Percentiles rank a stretch among this genome's conserved stretches.
Conservation (phyloP, 1,140 invertebrate genomes). For the Melanaphis sacchari region DNA sequence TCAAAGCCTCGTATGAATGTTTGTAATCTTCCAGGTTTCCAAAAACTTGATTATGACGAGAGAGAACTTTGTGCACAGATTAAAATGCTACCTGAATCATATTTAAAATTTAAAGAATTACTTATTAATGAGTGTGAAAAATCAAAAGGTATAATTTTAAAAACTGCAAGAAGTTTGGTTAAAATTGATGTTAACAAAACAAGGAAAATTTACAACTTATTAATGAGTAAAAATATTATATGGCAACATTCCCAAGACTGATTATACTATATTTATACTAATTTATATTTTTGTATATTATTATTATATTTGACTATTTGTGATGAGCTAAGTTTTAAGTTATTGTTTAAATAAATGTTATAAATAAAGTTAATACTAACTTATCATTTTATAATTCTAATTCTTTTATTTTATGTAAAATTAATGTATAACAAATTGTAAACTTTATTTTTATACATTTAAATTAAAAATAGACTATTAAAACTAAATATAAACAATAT, state of each 20-base stretch:
- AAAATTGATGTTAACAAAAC: slow-evolving; percentile 96
- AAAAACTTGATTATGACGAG: slow-evolving; percentile 76
- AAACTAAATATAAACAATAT: background rate
- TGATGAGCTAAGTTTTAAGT: background rate
- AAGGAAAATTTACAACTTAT: slow-evolving; percentile 85
- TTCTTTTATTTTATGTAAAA: background rate
- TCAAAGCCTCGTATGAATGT: slow-evolving; percentile 76
- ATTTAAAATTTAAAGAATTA: slow-evolving; percentile 77
- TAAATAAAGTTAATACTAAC: background rate
- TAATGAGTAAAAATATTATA: slow-evolving; percentile 68
- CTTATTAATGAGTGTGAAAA: slow-evolving; percentile 80
- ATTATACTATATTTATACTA: background rate
- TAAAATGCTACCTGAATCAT: slow-evolving; percentile 78
- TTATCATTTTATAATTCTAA: background rate
- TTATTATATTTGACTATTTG: background rate
- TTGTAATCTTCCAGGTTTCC: slow-evolving; percentile 78
- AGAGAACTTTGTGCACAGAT: slow-evolving; percentile 77
- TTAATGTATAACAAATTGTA: background rate
- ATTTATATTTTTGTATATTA: background rate
- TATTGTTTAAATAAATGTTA: background rate
- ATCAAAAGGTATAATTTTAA: slow-evolving; percentile 73
- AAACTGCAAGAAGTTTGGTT: slow-evolving; percentile 80
- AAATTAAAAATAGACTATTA: background rate
- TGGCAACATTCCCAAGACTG: slow-evolving; percentile 53
- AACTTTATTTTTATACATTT: background rate